A percentile compares a stretch with the other conserved stretches of the same genome.
phyloP scores from a whole-genome alignment of 1,140 invertebrate genomes.

The Metaphire vulgaris region DNA sequence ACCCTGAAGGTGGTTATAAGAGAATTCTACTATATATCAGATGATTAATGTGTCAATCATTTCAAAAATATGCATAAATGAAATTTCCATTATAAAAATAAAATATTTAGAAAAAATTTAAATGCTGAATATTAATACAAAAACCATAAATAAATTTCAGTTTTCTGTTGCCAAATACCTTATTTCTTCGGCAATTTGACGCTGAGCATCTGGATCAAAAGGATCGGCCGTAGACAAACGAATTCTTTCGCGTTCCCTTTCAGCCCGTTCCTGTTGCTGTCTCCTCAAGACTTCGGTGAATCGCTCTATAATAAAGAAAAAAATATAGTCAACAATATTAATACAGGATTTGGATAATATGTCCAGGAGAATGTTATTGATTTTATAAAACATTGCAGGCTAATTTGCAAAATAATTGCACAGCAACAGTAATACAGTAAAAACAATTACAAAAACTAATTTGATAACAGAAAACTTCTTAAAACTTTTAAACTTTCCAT shows the following conservation, averaged over 20 bases:
- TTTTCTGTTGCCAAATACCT: too few relatives aligned
- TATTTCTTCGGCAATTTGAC: slow-evolving; percentile 90
- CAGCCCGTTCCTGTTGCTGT: slow-evolving; percentile 39
- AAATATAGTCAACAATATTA: not conserved
- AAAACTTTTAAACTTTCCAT: too few relatives aligned
- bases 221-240: slow-evolving; percentile 87
- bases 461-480: too few relatives aligned
- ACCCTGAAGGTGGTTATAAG: too few relatives aligned
- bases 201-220: slow-evolving; percentile 88
- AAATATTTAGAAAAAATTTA: not conserved
- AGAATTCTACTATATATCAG: too few relatives aligned
- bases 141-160: too few relatives aligned
- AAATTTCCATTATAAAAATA: not conserved
- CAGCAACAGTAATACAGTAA: too few relatives aligned
- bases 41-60: not conserved
- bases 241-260: slow-evolving; percentile 65
- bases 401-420: too few relatives aligned
- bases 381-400: too few relatives aligned
- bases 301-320: slow-evolving; percentile 58
- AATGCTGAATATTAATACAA: too few relatives aligned
- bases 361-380: too few relatives aligned
- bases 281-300: slow-evolving; percentile 68
- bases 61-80: not conserved
- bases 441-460: too few relatives aligned
- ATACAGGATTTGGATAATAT: slow-evolving; percentile 4